Evolutionary conservation across 2,797 vertebrate genomes (phyloP).

Genomic region (Oceanodroma leucorhoa): DNA sequence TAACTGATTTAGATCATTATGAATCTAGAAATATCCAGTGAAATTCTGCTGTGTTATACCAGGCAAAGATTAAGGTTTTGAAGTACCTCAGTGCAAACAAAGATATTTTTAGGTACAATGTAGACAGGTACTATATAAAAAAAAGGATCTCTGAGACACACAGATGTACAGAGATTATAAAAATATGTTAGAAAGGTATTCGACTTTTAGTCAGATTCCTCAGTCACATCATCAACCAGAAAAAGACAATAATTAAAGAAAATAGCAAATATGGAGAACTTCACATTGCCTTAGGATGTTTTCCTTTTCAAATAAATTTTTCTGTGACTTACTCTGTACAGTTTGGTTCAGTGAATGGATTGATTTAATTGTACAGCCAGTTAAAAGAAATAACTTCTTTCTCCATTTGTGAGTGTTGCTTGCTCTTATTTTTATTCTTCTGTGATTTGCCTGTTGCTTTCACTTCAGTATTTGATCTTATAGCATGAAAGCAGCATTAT

Average conservation of each 20-base stretch:
- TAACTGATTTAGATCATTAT: neutral
- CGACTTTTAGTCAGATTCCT: neutral
- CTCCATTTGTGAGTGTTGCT: neutral
- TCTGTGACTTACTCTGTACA: neutral
- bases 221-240: neutral
- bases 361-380: neutral
- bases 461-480: neutral
- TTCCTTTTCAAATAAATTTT: neutral
- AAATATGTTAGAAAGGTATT: neutral
- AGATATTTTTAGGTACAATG: neutral
- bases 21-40: neutral
- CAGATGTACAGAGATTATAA: neutral
- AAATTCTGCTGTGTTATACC: neutral
- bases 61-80: neutral
- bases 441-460: neutral
- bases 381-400: neutral
- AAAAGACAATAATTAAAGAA: neutral
- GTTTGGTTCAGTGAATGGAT: neutral
- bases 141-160: neutral
- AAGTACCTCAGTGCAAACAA: neutral
- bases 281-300: neutral
- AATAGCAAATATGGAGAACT: neutral
- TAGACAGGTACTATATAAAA: neutral
- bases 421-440: neutral
- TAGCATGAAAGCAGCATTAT: neutral